Percentiles rank a stretch among this genome's conserved stretches.
phyloP scores from a whole-genome alignment of 2,797 vertebrate species.

The Heteromormyrus szaboi region DNA sequence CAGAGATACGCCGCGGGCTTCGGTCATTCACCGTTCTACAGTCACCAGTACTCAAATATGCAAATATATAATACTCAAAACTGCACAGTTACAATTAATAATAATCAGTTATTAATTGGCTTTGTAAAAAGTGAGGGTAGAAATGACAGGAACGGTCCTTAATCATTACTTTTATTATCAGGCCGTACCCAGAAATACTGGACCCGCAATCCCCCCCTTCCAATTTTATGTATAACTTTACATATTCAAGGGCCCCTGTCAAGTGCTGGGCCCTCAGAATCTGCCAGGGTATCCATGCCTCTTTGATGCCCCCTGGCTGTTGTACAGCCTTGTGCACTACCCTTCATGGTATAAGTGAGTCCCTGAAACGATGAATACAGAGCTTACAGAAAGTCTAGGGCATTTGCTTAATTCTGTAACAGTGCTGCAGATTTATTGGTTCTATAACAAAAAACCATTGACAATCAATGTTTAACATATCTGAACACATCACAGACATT shows the following conservation, averaged over 20 bases:
- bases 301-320: background rate
- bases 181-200: background rate
- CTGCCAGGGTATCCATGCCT: background rate
- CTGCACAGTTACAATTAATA: background rate
- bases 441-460: background rate
- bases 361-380: background rate
- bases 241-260: background rate
- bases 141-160: background rate
- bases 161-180: background rate
- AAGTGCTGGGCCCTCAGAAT: background rate
- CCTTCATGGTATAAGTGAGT: background rate
- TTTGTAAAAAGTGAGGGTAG: background rate
- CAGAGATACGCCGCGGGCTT: background rate
- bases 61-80: background rate
- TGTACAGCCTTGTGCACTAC: background rate
- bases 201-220: background rate
- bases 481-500: background rate
- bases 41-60: background rate
- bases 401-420: background rate
- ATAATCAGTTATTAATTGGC: background rate
- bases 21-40: background rate
- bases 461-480: background rate
- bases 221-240: background rate
- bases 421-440: background rate
- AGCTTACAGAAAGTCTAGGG: background rate